Evolutionary conservation across 37 sponge, comb jelly and placozoan species (phyloP), one percentile per base, ranked within the genome.

Genomic region (Mnemiopsis leidyi): DNA sequence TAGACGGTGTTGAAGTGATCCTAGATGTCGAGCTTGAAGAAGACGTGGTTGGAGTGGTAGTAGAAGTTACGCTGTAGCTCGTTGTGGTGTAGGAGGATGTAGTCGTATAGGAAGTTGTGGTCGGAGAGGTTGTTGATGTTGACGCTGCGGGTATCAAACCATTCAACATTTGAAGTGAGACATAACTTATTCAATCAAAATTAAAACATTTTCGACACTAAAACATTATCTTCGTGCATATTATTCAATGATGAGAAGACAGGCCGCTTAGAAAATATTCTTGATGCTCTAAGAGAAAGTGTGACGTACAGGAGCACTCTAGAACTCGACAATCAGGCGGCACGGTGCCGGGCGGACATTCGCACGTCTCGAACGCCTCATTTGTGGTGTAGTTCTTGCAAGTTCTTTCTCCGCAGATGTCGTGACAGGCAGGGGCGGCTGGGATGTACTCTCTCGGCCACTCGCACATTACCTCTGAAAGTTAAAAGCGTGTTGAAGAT

Each of bases 391-490:
- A 85, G 61, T 38, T 85, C 48, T 85, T 85, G 36, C 90, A 85
- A 18, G 36, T 28, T 25, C 39, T 85, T 37, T 85, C 90, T 33
- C 90, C 90, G 23, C 90, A 85, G 40, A 85, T 85, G 30, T 85
- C 90, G 20, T 85, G 90, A 85, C 90, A 85, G 40, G 90, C 90
- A 2, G 90, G 90, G 13, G 61, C 90, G 39, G 38, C 33, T 29
- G 33, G 38, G 38, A 85, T 37, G 90, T 85, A 85, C 90, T 85
- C 90, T 61, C 39, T 85, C 0, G 90, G 90, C 90, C 90, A 85
- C 61, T 85, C 90, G 61, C 90, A 85, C 90, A 85, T 85, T 20
- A 85, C 90, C 90, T 85, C 90, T 85, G 90, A 40, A 33, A 26
- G n/a, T n/a, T n/a, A n/a, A n/a, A n/a, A n/a, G n/a, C n/a, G n/a